Conservation (phyloP, 1,140 invertebrate genomes). For the Laodelphax striatellus region DNA sequence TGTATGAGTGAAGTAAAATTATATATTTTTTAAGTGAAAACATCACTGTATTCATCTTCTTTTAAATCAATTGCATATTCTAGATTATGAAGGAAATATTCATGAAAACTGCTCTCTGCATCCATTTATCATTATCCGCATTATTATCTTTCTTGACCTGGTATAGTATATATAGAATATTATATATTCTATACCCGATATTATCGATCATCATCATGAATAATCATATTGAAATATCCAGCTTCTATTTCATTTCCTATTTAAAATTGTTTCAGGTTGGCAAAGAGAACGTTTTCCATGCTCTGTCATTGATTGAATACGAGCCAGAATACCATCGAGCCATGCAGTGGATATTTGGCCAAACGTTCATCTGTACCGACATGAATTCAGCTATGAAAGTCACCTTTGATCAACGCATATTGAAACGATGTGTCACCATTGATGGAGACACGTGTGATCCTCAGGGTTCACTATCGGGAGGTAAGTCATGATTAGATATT, state of each 20-base stretch:
- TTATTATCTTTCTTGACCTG: no score
- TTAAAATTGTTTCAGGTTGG: constrained; percentile 42
- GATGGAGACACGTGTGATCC: constrained; percentile 91
- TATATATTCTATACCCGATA: no score
- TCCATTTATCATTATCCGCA: no score
- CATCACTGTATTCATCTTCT: no score
- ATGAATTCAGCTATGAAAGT: constrained; percentile 67
- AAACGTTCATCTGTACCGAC: constrained; percentile 70
- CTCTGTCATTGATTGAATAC: constrained; percentile 72
- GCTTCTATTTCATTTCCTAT: background rate
- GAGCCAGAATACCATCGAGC: constrained; percentile 54
- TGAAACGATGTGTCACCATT: constrained; percentile 73
- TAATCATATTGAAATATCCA: no score
- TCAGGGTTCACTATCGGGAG: constrained; percentile 72
- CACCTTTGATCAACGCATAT: constrained; percentile 63
- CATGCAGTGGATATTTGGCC: constrained; percentile 84
- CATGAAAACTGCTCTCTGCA: no score
- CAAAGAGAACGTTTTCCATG: constrained; percentile 67
- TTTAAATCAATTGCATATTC: no score
- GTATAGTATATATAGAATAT: no score
- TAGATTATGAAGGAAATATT: no score
- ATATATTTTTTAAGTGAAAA: no score
- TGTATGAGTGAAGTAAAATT: no score
- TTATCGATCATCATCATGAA: no score
- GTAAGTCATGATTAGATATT: constrained; percentile 4